phyloP scores from a whole-genome alignment of 2,888 invertebrate species.

The Synergus gifuensis region DNA sequence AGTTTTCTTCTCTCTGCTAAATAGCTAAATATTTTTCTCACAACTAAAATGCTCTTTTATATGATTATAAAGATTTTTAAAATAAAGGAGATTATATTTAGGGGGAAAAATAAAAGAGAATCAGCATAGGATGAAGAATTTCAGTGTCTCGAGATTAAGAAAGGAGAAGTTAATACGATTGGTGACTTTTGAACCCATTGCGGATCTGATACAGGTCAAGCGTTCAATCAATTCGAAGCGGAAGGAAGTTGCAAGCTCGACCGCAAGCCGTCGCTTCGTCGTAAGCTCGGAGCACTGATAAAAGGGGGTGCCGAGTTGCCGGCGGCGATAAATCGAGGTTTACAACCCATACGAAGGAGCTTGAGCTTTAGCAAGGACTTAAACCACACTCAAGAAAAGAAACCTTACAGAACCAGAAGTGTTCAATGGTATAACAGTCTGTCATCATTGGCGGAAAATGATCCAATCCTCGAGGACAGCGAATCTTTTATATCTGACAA shows the following conservation, averaged over 20 bases:
- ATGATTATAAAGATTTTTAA: not conserved
- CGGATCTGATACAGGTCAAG: slow-evolving; percentile 22
- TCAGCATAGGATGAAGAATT: not conserved
- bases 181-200: not conserved
- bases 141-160: not conserved
- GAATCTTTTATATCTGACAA: slow-evolving; percentile 49
- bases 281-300: slow-evolving; percentile 69
- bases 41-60: not conserved
- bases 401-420: slow-evolving; percentile 63
- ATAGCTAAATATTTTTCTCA: not conserved
- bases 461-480: slow-evolving; percentile 57
- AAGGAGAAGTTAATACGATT: not conserved
- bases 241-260: slow-evolving; percentile 60
- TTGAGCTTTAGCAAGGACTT: slow-evolving; percentile 73
- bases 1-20: too few relatives aligned
- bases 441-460: slow-evolving; percentile 70
- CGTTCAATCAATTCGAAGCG: slow-evolving; percentile 16
- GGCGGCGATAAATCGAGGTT: slow-evolving; percentile 71
- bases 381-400: slow-evolving; percentile 56
- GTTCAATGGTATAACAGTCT: slow-evolving; percentile 74
- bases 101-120: not conserved
- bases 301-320: slow-evolving; percentile 71
- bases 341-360: slow-evolving; percentile 71
- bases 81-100: not conserved
- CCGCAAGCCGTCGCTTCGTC: slow-evolving; percentile 68